Base-by-base conservation (phyloP, 2,113 vertebrate genomes). In the Corythoichthys intestinalis region DNA sequence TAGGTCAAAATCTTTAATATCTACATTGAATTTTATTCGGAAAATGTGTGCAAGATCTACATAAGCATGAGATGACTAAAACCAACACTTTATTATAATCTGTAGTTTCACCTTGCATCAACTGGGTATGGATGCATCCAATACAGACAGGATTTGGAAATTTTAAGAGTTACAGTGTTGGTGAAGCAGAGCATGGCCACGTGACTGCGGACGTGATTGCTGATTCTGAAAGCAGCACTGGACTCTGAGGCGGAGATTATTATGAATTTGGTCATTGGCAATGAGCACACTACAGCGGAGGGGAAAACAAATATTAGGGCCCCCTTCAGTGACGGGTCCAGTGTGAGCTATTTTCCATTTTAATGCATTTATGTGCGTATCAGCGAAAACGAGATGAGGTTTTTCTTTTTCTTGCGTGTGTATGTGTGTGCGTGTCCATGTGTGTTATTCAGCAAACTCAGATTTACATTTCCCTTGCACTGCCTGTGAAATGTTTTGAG, bases 191-290 rank as follows among this genome's bases (percentile, higher is more conserved):
- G 66, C 70, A 57, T 28, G 75, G 70, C 73, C 75, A 53, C 56
- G 80, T 68, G 76, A 66, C 67, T 71, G 74, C 52, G 34, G 67
- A 71, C 87, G 86, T 91, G 89, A 91, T 92, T 90, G 89, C 83
- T 84, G 72, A 90, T 90, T 90, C 86, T 74, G 86, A 85, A 83
- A 81, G 84, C 82, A 79, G 79, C 37, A n/a, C 82, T 74, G 75
- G 87, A 87, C 81, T 91, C 84, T 71, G 74, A 82, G 85, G 81
- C 81, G 86, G 86, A 92, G 89, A 91, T 91, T 89, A 91, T 90
- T 90, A 90, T 90, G 90, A 90, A 92, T 91, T 89, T 86, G 87
- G 84, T 91, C 88, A 91, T 86, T 90, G 90, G 85, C 87, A 90
- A 90, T 87, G 86, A 90, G 90, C 85, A 88, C 88, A 88, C 90